Evolutionary conservation across 2,113 vertebrate species (phyloP).

Genomic region (Tenebrosternarchus preto): DNA sequence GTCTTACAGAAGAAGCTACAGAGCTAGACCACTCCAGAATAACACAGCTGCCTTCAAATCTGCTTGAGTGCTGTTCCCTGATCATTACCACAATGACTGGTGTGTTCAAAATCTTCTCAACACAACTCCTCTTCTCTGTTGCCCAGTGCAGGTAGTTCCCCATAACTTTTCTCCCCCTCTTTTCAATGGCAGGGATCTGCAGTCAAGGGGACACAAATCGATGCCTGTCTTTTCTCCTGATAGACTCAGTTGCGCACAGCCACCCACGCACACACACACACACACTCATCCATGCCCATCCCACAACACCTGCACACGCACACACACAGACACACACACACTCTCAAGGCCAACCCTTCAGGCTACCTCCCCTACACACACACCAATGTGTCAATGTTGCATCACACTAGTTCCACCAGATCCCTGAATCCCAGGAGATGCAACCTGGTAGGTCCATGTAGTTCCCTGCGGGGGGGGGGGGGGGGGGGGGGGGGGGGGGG

Average conservation of each 20-base stretch:
- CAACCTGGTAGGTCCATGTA: slow-evolving; percentile 38
- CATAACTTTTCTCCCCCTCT: slow-evolving; percentile 32
- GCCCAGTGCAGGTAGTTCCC: slow-evolving; percentile 37
- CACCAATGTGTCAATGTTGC: slow-evolving; percentile 8
- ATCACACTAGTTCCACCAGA: slow-evolving; percentile 40
- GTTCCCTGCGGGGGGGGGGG: too few species aligned
- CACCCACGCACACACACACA: neutral
- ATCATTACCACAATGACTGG: too few species aligned
- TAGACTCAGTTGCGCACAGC: slow-evolving; percentile 42
- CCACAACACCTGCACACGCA: too few species aligned
- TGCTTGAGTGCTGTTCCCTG: too few species aligned
- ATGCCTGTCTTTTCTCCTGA: slow-evolving; percentile 49
- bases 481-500: too few species aligned
- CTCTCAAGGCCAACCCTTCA: slow-evolving; percentile 31
- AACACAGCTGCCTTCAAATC: too few species aligned
- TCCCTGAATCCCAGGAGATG: slow-evolving; percentile 45
- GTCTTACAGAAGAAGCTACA: too few species aligned
- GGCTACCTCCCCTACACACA: slow-evolving; percentile 11
- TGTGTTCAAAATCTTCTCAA: too few species aligned
- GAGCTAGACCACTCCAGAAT: too few species aligned
- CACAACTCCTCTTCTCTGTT: slow-evolving; percentile 25
- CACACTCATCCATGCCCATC: too few species aligned
- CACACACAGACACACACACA: slow-evolving; percentile 12
- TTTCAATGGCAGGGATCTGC: slow-evolving; percentile 36
- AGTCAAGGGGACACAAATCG: slow-evolving; percentile 47